phyloP scores from a whole-genome alignment of 1,140 invertebrate species.

The Zeugodacus cucurbitae region DNA sequence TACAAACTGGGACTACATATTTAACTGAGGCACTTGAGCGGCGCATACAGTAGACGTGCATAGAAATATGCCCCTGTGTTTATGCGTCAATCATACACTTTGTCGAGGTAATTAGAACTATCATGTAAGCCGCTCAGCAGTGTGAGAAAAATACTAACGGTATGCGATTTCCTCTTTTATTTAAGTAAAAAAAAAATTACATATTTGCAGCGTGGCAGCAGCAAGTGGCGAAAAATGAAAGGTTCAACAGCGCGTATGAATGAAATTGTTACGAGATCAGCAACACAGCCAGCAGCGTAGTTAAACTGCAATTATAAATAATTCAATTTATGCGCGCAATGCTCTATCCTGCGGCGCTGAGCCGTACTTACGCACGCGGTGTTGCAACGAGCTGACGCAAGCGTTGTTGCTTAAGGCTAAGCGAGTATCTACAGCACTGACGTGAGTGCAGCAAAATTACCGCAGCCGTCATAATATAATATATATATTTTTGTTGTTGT shows the following conservation, averaged over 20 bases:
- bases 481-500: neutral
- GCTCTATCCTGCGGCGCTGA: neutral
- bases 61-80: too few relatives aligned
- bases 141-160: neutral
- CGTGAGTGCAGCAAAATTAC: neutral
- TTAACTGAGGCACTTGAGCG: too few relatives aligned
- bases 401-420: neutral
- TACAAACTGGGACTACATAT: too few relatives aligned
- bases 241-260: neutral
- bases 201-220: neutral
- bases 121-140: neutral
- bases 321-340: constrained; percentile 30
- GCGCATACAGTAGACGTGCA: too few relatives aligned
- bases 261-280: neutral
- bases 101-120: neutral
- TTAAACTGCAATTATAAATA: constrained; percentile 33
- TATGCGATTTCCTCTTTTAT: neutral
- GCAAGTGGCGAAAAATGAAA: neutral
- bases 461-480: neutral
- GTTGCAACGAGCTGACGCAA: neutral
- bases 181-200: neutral
- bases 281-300: neutral
- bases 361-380: neutral
- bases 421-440: neutral
- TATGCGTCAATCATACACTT: neutral